Base-by-base conservation (phyloP, 2,113 vertebrate species). In the Platysteira castanea region DNA sequence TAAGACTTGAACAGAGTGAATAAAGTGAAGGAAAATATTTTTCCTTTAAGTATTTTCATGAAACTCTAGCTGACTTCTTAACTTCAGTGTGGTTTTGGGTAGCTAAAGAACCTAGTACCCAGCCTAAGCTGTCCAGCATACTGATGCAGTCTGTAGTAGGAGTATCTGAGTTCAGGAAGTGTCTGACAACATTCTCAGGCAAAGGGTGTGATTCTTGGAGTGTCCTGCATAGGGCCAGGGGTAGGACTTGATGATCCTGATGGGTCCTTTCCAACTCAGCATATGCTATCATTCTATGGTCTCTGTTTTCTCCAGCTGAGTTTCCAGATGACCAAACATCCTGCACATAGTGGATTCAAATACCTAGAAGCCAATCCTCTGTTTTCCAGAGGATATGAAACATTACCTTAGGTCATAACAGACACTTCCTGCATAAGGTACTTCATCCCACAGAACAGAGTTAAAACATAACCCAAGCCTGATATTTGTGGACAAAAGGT, bases 161-260 rank as follows among this genome's bases (percentile, higher is more conserved):
- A 63, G 1, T 10, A 21, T 37, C 10, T 68, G 70, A 54, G 47
- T 47, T 54, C 0, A 1, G 68, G 39, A 54, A 46, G 11, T 0
- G 0, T 41, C 83, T 76, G 30, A 60, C 54, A 54, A 11, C 18
- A 10, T 39, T 53, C n/a, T 68, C 53, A 68, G n/a, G 13, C 30
- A 54, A 8, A 35, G 12, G 19, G 5, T 46, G 14, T 39, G 21
- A 46, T 41, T 47, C 54, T 22, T 47, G 12, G 7, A 21, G n/a
- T 35, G 6, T 41, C 28, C 54, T 61, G 24, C 13, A 47, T 7
- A n/a, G n/a, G 39, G 9, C 6, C 28, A 54, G n/a, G 14, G 44
- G 15, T 15, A 54, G 24, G 30, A 35, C n/a, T 53, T 33, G 21
- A 26, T 60, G 46, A 15, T 31, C 16, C 26, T 41, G 13, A 31